These are phyloP conservation scores for Papilio polyxenes DNA, from an alignment of 1,140 invertebrate genomes.

Conservation along the genomic window DNA sequence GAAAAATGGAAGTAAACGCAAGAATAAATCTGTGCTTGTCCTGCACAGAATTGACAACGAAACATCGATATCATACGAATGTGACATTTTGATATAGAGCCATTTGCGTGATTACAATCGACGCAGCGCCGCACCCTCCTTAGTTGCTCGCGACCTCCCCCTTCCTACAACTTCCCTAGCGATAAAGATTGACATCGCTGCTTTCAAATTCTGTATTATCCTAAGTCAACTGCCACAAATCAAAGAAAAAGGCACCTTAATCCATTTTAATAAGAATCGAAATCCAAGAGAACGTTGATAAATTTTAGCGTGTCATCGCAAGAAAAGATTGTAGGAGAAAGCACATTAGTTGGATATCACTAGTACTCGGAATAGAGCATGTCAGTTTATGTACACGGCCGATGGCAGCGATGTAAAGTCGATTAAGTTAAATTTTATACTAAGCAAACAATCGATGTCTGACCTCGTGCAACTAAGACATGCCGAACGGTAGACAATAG, in stretches of 20 bases:
- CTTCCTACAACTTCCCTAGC: conserved; percentile 75
- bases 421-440: conserved; percentile 74
- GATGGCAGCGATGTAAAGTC: conserved; percentile 66
- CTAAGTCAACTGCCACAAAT: conserved; percentile 55
- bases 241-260: conserved; percentile 61
- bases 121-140: conserved; percentile 75
- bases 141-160: conserved; percentile 59
- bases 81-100: conserved; percentile 79
- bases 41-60: conserved; percentile 70
- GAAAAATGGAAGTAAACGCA: not conserved
- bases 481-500: conserved; percentile 19
- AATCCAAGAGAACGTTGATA: conserved; percentile 38
- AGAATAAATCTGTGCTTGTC: conserved; percentile 34
- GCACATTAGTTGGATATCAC: conserved; percentile 78
- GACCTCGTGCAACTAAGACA: conserved; percentile 49
- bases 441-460: conserved; percentile 69
- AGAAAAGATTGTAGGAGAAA: conserved; percentile 79
- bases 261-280: conserved; percentile 50
- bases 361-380: conserved; percentile 74
- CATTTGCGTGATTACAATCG: conserved; percentile 80
- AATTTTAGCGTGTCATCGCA: conserved; percentile 75
- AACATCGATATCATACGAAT: conserved; percentile 74
- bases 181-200: conserved; percentile 79
- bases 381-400: conserved; percentile 67
- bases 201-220: conserved; percentile 75